A percentile compares a stretch with the other conserved stretches of the same genome.
phyloP scores from a whole-genome alignment of 1,140 invertebrate species.

The Ceratoteleas bidentatus region DNA sequence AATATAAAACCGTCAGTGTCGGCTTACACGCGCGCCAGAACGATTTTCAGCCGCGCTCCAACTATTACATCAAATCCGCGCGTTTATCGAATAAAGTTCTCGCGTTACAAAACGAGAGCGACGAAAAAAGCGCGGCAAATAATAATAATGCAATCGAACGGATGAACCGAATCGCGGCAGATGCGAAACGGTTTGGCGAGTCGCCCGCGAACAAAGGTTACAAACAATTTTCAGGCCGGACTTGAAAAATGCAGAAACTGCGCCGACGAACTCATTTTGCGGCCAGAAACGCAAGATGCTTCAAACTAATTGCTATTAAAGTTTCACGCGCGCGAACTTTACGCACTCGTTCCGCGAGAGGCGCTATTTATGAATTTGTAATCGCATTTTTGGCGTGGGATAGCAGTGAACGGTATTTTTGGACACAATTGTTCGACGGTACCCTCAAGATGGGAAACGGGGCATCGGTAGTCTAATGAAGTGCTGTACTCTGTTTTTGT shows the following conservation, averaged over 20 bases:
- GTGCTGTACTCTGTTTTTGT: too few relatives aligned
- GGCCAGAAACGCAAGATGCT: slow-evolving; percentile 21
- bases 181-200: too few relatives aligned
- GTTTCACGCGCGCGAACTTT: slow-evolving; percentile 31
- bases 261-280: slow-evolving; percentile 26
- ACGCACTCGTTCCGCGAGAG: slow-evolving; percentile 20
- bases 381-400: slow-evolving; percentile 5
- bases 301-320: slow-evolving; percentile 46
- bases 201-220: too few relatives aligned
- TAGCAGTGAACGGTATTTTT: not conserved
- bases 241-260: slow-evolving; percentile 22
- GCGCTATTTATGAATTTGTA: slow-evolving; percentile 37
- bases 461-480: too few relatives aligned
- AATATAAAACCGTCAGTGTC: slow-evolving; percentile 29
- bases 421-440: not conserved
- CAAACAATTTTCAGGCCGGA: not conserved
- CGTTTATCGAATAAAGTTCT: not conserved
- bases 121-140: too few relatives aligned
- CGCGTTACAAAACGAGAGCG: not conserved
- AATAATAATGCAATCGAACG: too few relatives aligned
- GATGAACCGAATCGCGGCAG: too few relatives aligned
- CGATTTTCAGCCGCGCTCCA: not conserved
- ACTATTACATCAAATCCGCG: too few relatives aligned
- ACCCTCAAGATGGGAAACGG: too few relatives aligned
- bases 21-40: slow-evolving; percentile 13